Percentiles rank a stretch among this genome's conserved stretches.
Evolutionary conservation across 2,113 vertebrate genomes (phyloP).

Genomic region (Dipodomys spectabilis): DNA sequence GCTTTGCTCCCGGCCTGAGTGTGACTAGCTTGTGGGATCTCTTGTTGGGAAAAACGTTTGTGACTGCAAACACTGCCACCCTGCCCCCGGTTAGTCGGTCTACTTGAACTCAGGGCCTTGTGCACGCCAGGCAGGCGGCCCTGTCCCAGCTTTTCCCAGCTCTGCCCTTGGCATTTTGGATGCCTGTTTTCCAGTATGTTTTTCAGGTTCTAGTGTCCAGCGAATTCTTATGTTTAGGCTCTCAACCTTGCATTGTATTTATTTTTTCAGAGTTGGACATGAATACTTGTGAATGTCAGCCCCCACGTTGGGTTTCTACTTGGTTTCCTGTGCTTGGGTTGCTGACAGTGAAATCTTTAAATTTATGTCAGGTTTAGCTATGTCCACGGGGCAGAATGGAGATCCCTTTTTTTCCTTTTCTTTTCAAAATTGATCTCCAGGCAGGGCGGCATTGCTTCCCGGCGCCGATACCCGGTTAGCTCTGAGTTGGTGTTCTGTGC

Average conservation of each 20-base stretch:
- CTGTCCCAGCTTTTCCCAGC: no score
- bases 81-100: no score
- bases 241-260: not conserved
- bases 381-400: not conserved
- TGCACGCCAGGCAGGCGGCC: no score
- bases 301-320: not conserved
- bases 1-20: not conserved
- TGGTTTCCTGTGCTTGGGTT: not conserved
- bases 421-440: not conserved
- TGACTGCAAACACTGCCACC: not conserved
- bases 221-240: not conserved
- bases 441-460: not conserved
- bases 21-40: not conserved
- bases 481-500: no score
- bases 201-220: not conserved
- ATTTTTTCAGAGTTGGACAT: not conserved
- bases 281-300: not conserved
- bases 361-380: not conserved
- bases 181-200: not conserved
- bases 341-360: not conserved
- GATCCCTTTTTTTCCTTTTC: not conserved
- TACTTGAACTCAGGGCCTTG: no score
- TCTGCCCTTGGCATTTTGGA: not conserved
- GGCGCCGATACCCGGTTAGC: no score
- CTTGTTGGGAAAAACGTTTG: not conserved